phyloP scores from a whole-genome alignment of 2,113 vertebrate species.

The Onychostruthus taczanowskii region DNA sequence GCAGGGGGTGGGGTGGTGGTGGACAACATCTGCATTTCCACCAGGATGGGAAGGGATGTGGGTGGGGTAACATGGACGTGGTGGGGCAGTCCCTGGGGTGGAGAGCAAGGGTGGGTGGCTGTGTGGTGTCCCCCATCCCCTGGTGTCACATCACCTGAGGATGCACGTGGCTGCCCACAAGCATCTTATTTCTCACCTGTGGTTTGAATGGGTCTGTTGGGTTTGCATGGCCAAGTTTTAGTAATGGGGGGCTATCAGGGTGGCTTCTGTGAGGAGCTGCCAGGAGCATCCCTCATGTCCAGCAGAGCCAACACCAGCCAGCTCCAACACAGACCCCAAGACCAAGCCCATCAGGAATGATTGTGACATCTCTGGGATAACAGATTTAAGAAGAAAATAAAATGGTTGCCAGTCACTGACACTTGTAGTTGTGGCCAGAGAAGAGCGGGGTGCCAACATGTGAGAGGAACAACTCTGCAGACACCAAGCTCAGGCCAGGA shows the following conservation, averaged over 20 bases:
- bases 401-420: background rate
- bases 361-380: background rate
- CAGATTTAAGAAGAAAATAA: background rate
- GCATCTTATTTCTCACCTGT: background rate
- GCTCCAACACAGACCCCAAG: background rate
- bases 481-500: background rate
- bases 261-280: background rate
- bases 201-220: background rate
- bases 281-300: background rate
- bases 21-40: background rate
- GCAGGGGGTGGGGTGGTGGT: background rate
- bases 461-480: background rate
- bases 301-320: background rate
- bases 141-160: background rate
- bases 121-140: background rate
- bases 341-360: background rate
- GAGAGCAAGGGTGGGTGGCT: background rate
- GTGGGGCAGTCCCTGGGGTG: background rate
- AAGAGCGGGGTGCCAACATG: accelerated
- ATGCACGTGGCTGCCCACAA: accelerated
- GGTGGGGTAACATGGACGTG: accelerated
- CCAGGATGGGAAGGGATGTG: background rate
- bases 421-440: background rate
- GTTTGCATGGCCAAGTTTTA: background rate
- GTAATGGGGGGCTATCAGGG: accelerated